Conservation (phyloP, 2,888 invertebrate genomes). For the Carterocephalus palaemon region DNA sequence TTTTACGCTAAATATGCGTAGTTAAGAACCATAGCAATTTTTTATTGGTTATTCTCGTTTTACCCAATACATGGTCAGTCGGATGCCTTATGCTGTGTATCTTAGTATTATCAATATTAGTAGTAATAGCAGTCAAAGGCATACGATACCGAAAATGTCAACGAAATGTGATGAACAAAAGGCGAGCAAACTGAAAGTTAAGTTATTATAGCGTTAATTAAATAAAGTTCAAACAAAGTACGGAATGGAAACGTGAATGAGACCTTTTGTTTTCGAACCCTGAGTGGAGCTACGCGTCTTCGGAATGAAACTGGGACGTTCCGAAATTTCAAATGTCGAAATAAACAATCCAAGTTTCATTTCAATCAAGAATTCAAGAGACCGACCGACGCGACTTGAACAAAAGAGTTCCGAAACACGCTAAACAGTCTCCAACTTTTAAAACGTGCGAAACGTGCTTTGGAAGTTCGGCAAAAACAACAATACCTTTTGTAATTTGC, state of each 20-base stretch:
- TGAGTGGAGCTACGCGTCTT: no score
- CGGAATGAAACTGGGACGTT: neutral
- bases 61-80: no score
- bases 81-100: no score
- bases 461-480: neutral
- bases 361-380: neutral
- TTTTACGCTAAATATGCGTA: no score
- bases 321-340: constrained; percentile 1
- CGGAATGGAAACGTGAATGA: constrained; percentile 3
- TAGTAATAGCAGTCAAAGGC: no score
- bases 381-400: neutral
- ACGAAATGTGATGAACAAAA: no score
- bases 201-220: constrained; percentile 11
- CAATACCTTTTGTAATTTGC: constrained; percentile 4
- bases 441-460: constrained; percentile 3
- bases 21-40: no score
- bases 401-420: constrained; percentile 3
- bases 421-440: neutral
- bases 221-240: constrained; percentile 1
- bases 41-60: no score
- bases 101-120: no score
- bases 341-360: constrained; percentile 5
- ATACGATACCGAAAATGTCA: no score
- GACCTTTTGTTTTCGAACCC: constrained; percentile 8
- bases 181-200: neutral